phyloP scores from a whole-genome alignment of 35 echinoderm and acorn worm species.

The Apostichopus californicus region DNA sequence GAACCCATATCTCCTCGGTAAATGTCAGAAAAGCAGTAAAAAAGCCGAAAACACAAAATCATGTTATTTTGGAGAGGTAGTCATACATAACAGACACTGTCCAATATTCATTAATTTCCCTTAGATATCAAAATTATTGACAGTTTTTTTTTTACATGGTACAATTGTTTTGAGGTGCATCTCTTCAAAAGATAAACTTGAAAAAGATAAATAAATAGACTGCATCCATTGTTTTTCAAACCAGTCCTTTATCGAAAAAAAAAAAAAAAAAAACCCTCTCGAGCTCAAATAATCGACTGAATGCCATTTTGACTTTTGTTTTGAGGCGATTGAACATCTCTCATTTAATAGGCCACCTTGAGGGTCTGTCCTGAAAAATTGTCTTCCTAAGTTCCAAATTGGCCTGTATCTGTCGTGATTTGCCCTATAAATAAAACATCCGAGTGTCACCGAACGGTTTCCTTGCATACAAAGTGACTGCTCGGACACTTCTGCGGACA shows the following conservation, averaged over 20 bases:
- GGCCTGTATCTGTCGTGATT: slow-evolving; percentile 54
- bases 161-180: no score
- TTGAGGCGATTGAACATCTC: slow-evolving; percentile 36
- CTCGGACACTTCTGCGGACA: slow-evolving; percentile 45
- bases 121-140: no score
- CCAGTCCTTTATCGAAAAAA: not conserved
- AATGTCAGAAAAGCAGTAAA: no score
- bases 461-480: slow-evolving; percentile 43
- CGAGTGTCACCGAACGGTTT: slow-evolving; percentile 37
- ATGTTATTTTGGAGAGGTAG: no score
- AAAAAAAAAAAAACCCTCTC: not conserved
- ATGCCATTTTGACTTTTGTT: slow-evolving; percentile 30
- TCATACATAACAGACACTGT: no score
- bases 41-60: no score
- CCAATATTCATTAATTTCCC: no score
- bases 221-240: no score
- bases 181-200: no score
- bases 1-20: not conserved
- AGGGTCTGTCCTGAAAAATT: slow-evolving; percentile 52
- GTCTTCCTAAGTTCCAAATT: slow-evolving; percentile 51
- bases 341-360: slow-evolving; percentile 53
- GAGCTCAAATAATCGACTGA: slow-evolving; percentile 36
- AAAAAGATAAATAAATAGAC: no score
- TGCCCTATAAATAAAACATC: slow-evolving; percentile 46
- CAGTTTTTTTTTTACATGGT: no score